phyloP scores from a whole-genome alignment of 2,113 vertebrate species.

The Psilopogon haemacephalus region DNA sequence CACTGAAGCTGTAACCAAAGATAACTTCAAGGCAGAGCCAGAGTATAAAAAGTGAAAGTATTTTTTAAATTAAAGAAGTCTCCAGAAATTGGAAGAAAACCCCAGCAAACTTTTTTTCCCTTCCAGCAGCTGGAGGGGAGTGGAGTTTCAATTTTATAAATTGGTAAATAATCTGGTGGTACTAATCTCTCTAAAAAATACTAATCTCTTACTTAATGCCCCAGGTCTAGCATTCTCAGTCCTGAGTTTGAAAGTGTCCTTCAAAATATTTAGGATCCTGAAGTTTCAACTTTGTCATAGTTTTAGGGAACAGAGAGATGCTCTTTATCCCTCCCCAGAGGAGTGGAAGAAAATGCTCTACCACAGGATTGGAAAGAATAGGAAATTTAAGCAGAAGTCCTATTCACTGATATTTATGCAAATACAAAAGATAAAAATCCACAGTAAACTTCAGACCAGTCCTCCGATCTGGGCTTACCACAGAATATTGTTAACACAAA shows the following conservation, averaged over 20 bases:
- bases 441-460: too few species aligned
- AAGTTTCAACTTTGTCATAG: background rate
- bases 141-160: slow-evolving; percentile 51
- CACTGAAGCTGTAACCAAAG: background rate
- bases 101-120: background rate
- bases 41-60: background rate
- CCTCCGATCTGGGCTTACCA: too few species aligned
- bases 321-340: too few species aligned
- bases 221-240: background rate
- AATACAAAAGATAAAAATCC: too few species aligned
- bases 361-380: too few species aligned
- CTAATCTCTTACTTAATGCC: slow-evolving; percentile 13
- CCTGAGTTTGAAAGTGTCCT: background rate
- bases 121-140: slow-evolving; percentile 56
- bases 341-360: too few species aligned
- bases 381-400: too few species aligned
- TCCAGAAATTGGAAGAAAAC: background rate
- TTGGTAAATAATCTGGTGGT: slow-evolving; percentile 12
- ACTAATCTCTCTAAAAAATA: background rate
- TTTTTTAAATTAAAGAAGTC: background rate
- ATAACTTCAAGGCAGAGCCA: background rate
- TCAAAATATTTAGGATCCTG: slow-evolving; percentile 9
- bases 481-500: too few species aligned
- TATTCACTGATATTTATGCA: too few species aligned
- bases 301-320: too few species aligned